Evolutionary conservation across 1,140 invertebrate species (phyloP).

Genomic region (Drosophila nikananu): DNA sequence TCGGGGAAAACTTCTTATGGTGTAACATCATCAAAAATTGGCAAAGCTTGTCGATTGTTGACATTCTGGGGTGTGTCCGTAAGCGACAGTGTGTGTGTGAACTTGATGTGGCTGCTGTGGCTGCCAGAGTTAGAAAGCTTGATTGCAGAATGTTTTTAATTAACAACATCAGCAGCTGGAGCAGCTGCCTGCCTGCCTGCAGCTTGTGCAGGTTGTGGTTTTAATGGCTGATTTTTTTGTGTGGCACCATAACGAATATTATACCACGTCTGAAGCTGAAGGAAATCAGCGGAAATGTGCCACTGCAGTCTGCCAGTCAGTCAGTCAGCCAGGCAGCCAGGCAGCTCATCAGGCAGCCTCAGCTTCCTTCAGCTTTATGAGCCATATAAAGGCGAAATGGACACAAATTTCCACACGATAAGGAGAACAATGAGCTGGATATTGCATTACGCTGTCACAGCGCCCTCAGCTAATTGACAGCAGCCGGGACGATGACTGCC

Average conservation of each 20-base stretch:
- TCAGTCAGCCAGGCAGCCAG: too few relatives aligned
- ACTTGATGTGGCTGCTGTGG: conserved; percentile 51
- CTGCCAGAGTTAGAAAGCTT: conserved; percentile 35
- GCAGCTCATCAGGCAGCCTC: not conserved
- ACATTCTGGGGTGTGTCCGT: conserved; percentile 58
- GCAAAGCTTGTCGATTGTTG: conserved; percentile 74
- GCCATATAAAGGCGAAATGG: conserved; percentile 34
- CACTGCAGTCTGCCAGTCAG: not conserved
- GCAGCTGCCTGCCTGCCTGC: not conserved
- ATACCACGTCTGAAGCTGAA: conserved; percentile 4
- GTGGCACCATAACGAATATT: conserved; percentile 13
- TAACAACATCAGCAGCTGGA: conserved; percentile 41
- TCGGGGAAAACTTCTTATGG: conserved; percentile 61
- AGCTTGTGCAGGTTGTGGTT: conserved; percentile 18
- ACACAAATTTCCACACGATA: conserved; percentile 33
- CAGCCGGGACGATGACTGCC: not conserved
- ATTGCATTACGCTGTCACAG: conserved; percentile 47
- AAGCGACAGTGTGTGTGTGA: conserved; percentile 33
- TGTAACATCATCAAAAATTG: conserved; percentile 62
- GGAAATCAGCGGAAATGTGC: conserved; percentile 18
- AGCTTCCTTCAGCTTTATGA: conserved; percentile 35
- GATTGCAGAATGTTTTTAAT: conserved; percentile 41
- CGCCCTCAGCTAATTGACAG: conserved; percentile 45
- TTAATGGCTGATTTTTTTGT: conserved; percentile 6
- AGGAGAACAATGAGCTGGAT: conserved; percentile 41